Percentiles rank a stretch among this genome's conserved stretches.
These are phyloP conservation scores for Ferrisia virgata DNA, from an alignment of 2,888 invertebrate species.

Conservation along the genomic window DNA sequence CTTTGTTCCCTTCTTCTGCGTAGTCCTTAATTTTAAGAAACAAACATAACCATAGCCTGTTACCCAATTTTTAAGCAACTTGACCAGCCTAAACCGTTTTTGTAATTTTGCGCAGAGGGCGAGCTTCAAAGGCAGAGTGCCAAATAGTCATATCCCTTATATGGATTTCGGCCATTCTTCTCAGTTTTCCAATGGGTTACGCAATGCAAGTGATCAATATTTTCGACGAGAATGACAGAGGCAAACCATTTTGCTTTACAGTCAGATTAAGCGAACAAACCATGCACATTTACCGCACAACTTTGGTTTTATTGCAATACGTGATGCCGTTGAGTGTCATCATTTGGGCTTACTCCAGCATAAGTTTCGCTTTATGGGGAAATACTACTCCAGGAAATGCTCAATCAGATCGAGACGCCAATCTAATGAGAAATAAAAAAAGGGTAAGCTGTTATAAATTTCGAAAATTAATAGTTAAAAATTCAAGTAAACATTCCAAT, in stretches of 20 bases:
- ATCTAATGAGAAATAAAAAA: slow-evolving; percentile 57
- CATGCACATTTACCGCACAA: slow-evolving; percentile 59
- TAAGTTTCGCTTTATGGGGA: slow-evolving; percentile 58
- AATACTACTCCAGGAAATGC: slow-evolving; percentile 57
- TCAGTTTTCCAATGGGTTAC: slow-evolving; percentile 54
- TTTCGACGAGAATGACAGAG: slow-evolving; percentile 39
- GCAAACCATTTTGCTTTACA: slow-evolving; percentile 59
- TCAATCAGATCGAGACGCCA: slow-evolving; percentile 56
- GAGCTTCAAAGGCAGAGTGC: slow-evolving; percentile 54
- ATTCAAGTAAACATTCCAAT: too few relatives aligned
- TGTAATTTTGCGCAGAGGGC: slow-evolving; percentile 50
- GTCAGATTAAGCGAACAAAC: slow-evolving; percentile 59
- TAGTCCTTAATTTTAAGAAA: too few relatives aligned
- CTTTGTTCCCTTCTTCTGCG: too few relatives aligned
- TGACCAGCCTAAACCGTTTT: too few relatives aligned
- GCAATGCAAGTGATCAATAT: slow-evolving; percentile 51
- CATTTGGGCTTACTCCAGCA: slow-evolving; percentile 58
- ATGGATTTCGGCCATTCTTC: slow-evolving; percentile 55
- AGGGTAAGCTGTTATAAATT: slow-evolving; percentile 54
- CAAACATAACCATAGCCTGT: too few relatives aligned
- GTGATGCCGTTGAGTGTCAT: slow-evolving; percentile 59
- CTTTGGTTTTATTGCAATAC: slow-evolving; percentile 60
- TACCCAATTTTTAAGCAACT: too few relatives aligned
- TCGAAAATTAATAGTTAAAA: too few relatives aligned
- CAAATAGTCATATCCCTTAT: slow-evolving; percentile 55